Evolutionary conservation across 2,113 vertebrate genomes (phyloP).

Genomic region (Mola mola): DNA sequence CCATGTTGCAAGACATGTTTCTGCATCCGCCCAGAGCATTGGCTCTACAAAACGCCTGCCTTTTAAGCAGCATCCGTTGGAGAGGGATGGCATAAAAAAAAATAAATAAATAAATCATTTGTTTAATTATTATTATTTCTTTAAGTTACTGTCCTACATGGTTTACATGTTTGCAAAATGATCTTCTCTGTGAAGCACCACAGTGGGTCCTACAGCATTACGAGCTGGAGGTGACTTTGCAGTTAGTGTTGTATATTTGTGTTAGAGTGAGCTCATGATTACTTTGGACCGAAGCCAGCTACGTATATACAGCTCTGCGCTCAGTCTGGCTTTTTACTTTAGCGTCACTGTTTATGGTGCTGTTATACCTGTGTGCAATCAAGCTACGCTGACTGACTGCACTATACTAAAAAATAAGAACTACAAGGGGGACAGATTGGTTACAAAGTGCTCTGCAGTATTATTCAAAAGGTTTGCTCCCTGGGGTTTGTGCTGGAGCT

Average conservation of each 20-base stretch:
- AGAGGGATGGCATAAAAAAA: too few species aligned
- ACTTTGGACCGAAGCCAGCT: slow-evolving; percentile 24
- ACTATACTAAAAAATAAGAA: background rate
- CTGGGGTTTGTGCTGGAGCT: slow-evolving; percentile 42
- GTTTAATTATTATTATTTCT: too few species aligned
- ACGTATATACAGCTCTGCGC: background rate
- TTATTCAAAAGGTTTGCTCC: slow-evolving; percentile 28
- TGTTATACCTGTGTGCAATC: background rate
- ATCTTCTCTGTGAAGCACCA: too few species aligned
- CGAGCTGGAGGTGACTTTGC: background rate
- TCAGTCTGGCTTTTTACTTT: slow-evolving; percentile 4
- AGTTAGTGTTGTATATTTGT: slow-evolving; percentile 24
- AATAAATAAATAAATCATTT: too few species aligned
- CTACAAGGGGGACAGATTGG: background rate
- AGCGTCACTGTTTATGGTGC: background rate
- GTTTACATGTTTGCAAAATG: too few species aligned
- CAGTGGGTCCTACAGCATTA: background rate
- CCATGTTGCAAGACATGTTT: too few species aligned
- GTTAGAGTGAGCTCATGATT: slow-evolving; percentile 19
- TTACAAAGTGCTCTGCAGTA: slow-evolving; percentile 8
- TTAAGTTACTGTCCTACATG: too few species aligned
- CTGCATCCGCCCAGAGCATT: too few species aligned
- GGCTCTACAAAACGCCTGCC: too few species aligned
- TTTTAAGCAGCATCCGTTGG: too few species aligned
- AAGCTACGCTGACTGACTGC: background rate